A percentile compares a stretch with the other conserved stretches of the same genome.
phyloP scores from a whole-genome alignment of 2,113 vertebrate genomes.

The Psilopsiagon aurifrons region DNA sequence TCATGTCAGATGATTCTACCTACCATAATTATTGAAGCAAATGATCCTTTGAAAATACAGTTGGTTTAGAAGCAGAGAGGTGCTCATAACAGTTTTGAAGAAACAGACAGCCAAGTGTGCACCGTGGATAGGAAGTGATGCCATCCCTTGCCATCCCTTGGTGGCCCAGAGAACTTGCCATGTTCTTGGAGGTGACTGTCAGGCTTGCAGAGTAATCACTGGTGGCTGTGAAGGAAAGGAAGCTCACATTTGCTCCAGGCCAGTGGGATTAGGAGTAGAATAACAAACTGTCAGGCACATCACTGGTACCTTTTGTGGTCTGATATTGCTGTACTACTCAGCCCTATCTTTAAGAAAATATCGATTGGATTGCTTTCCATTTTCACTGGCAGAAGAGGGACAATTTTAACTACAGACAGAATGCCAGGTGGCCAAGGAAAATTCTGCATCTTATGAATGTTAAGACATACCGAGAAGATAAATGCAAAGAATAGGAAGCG shows the following conservation, averaged over 20 bases:
- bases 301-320: not conserved
- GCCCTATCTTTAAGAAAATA: not conserved
- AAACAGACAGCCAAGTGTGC: not conserved
- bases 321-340: not conserved
- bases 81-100: not conserved
- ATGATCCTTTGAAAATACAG: not conserved
- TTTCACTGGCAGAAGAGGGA: not conserved
- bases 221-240: not conserved
- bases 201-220: not conserved
- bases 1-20: not conserved
- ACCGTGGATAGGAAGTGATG: not conserved
- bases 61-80: not conserved
- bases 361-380: not conserved
- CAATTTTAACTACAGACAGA: not conserved
- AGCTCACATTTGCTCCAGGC: not conserved
- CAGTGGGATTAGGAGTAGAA: not conserved
- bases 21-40: not conserved
- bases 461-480: not conserved
- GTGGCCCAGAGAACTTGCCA: not conserved
- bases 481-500: not conserved
- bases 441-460: not conserved
- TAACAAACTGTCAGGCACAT: not conserved
- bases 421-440: not conserved
- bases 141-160: not conserved
- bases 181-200: not conserved